Evolutionary conservation across 2,888 invertebrate genomes (phyloP), one percentile per base, ranked within the genome.

Genomic region (Chymomyza amoena): DNA sequence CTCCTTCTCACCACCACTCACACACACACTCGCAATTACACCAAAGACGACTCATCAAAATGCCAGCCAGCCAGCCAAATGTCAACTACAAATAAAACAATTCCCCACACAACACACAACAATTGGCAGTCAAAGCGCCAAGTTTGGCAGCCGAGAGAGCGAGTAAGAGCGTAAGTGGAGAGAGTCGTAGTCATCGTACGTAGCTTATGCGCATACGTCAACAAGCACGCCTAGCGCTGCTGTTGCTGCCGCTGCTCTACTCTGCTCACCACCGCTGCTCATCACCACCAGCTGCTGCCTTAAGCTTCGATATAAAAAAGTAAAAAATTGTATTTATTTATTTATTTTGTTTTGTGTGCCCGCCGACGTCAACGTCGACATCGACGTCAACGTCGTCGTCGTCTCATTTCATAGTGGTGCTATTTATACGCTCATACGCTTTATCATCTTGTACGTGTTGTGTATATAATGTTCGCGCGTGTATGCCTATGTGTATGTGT

Each of bases 61-160:
- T 57, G 69, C 64, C 71, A 75, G 25, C 25, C 71, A 75, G 25
- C 25, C 25, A 25, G 66, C 32, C 66, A 84, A 84, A 78, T 80
- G 76, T 78, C 76, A 78, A 70, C 75, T 76, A 76, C 72, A 73
- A 76, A 77, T 69, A 71, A 72, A 66, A 61, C 61, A 82, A 81
- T 68, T 83, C 78, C 75, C 83, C 83, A 77, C 78, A 79, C 79
- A 79, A 79, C 80, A 80, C 78, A 79, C 79, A 79, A 79, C 78
- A 78, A 80, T 72, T 78, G 76, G 69, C 76, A 70, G 67, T 52
- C 57, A 59, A 57, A 57, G 50, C 39, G 18, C 25, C 52, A 36
- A 50, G 63, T 66, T 54, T 68, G 68, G 36, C 63, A 68, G 57
- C 18, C 70, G 66, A 71, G 61, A 77, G 69, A 70, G 67, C 36